These are phyloP conservation scores for Sesia bembeciformis DNA, from an alignment of 2,888 invertebrate species.

Conservation along the genomic window DNA sequence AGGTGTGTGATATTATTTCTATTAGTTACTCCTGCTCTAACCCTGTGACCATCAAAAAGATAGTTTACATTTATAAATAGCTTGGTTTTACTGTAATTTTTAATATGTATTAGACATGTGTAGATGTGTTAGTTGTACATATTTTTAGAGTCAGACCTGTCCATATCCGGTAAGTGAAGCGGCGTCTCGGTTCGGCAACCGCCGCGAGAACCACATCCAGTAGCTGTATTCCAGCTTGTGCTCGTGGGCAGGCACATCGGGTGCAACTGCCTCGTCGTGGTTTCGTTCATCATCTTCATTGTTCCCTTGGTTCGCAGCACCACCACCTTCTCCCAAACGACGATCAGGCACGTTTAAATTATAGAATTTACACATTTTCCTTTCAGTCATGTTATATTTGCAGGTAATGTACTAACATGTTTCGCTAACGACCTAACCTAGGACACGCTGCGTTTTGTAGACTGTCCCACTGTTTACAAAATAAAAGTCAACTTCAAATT, in stretches of 20 bases:
- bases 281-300: slow-evolving; percentile 55
- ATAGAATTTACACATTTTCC: slow-evolving; percentile 74
- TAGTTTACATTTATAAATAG: no score
- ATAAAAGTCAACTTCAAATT: slow-evolving; percentile 2
- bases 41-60: no score
- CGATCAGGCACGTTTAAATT: slow-evolving; percentile 72
- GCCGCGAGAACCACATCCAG: slow-evolving; percentile 89
- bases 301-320: slow-evolving; percentile 41
- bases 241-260: slow-evolving; percentile 84
- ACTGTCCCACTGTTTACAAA: slow-evolving; percentile 38
- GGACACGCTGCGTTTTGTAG: slow-evolving; percentile 61
- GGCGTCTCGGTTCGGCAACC: slow-evolving; percentile 65
- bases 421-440: slow-evolving; percentile 72
- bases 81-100: no score
- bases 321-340: slow-evolving; percentile 51
- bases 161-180: slow-evolving; percentile 63
- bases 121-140: no score
- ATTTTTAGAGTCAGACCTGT: slow-evolving; percentile 33
- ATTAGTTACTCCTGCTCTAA: no score
- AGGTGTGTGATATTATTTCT: no score
- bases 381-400: slow-evolving; percentile 68
- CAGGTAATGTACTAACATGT: slow-evolving; percentile 63
- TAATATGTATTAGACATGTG: no score
- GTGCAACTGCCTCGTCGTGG: slow-evolving; percentile 45
- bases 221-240: slow-evolving; percentile 95